phyloP scores from a whole-genome alignment of 2,888 invertebrate genomes.

The Tachina fera region DNA sequence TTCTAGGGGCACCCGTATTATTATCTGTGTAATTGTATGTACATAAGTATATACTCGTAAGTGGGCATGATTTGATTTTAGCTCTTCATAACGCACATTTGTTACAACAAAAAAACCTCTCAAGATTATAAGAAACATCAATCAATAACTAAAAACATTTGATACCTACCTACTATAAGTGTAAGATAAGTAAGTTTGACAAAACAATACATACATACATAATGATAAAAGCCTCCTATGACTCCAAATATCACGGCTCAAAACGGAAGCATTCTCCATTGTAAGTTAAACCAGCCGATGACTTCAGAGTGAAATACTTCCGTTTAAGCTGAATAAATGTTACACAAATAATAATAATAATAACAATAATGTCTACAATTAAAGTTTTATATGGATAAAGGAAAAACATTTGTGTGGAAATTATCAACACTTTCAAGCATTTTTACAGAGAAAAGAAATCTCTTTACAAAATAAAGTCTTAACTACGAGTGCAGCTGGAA shows the following conservation, averaged over 20 bases:
- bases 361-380: background rate
- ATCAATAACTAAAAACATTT: background rate
- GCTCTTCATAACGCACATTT: no score
- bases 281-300: constrained; percentile 26
- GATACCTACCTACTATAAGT: no score
- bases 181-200: background rate
- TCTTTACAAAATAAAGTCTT: background rate
- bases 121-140: background rate
- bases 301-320: constrained; percentile 49
- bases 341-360: constrained; percentile 26
- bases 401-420: constrained; percentile 22
- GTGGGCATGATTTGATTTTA: no score
- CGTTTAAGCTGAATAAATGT: constrained; percentile 40
- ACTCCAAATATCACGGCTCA: constrained; percentile 21
- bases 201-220: background rate
- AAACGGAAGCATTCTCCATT: constrained; percentile 57
- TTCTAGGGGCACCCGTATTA: no score
- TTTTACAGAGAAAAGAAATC: constrained; percentile 51
- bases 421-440: constrained; percentile 20
- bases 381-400: constrained; percentile 25
- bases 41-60: no score
- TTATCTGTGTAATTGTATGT: no score
- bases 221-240: background rate
- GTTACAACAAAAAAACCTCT: background rate
- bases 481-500: constrained; percentile 1